Percentiles rank a stretch among this genome's conserved stretches.
These are phyloP conservation scores for Babylonia areolata DNA, from an alignment of 1,140 invertebrate genomes.

Conservation along the genomic window DNA sequence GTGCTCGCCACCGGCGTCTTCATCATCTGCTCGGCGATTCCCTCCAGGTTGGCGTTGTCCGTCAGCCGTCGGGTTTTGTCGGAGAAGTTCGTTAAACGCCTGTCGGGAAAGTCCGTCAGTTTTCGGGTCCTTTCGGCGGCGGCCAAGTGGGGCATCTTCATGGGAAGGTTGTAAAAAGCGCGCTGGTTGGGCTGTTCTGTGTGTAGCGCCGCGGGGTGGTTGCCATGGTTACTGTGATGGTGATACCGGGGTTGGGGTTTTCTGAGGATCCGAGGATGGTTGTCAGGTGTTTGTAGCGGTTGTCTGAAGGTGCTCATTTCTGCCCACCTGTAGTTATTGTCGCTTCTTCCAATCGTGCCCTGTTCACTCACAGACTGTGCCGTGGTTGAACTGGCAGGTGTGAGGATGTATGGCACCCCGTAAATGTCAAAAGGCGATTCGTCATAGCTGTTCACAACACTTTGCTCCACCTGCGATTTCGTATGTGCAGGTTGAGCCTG, in stretches of 20 bases:
- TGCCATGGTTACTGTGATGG: background rate
- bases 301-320: background rate
- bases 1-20: background rate
- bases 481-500: background rate
- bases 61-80: background rate
- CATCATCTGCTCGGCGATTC: background rate
- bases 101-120: background rate
- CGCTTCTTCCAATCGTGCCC: no score
- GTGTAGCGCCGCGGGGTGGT: background rate
- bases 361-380: no score
- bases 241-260: background rate
- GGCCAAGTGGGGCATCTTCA: no score
- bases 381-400: background rate
- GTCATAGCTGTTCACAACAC: background rate
- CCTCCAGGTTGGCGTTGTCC: background rate
- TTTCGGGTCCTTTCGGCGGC: background rate
- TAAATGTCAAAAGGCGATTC: background rate
- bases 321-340: no score
- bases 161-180: no score
- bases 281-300: background rate
- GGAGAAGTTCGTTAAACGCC: background rate
- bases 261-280: background rate
- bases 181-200: background rate
- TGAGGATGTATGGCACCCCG: background rate
- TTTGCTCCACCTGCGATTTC: background rate